Percentiles rank a stretch among this genome's conserved stretches.
phyloP scores from a whole-genome alignment of 2,113 vertebrate species.

The Bostrychus sinensis region DNA sequence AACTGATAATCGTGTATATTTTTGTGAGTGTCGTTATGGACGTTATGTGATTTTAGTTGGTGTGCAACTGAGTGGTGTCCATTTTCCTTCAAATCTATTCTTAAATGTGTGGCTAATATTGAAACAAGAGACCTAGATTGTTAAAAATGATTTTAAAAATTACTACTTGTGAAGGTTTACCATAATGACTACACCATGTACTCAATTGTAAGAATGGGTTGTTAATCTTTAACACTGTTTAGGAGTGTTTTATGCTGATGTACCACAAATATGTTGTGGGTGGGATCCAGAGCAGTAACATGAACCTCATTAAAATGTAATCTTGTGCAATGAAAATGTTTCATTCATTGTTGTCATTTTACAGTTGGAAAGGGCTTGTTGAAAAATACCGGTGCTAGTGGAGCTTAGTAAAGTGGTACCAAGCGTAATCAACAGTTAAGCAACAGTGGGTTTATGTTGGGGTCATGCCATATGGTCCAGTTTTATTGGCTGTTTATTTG shows the following conservation, averaged over 20 bases:
- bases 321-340: background rate
- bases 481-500: too few species aligned
- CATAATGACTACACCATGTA: conserved; percentile 53
- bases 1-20: background rate
- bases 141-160: too few species aligned
- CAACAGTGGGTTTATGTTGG: too few species aligned
- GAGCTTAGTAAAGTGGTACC: background rate
- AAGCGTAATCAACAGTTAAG: too few species aligned
- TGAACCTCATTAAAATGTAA: conserved; percentile 14
- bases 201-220: conserved; percentile 37
- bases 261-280: conserved; percentile 56
- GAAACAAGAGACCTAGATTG: too few species aligned
- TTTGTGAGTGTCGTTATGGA: background rate
- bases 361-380: background rate
- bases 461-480: too few species aligned
- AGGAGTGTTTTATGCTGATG: conserved; percentile 79
- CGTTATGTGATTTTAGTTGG: background rate
- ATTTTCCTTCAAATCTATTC: background rate
- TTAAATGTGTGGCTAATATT: background rate
- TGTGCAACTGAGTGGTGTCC: background rate
- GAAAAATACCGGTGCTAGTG: background rate
- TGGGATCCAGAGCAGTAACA: conserved; percentile 26
- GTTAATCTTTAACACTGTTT: conserved; percentile 83
- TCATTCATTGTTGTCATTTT: background rate
- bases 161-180: background rate